phyloP scores from a whole-genome alignment of 2,888 invertebrate genomes.

The Cabera pusaria region DNA sequence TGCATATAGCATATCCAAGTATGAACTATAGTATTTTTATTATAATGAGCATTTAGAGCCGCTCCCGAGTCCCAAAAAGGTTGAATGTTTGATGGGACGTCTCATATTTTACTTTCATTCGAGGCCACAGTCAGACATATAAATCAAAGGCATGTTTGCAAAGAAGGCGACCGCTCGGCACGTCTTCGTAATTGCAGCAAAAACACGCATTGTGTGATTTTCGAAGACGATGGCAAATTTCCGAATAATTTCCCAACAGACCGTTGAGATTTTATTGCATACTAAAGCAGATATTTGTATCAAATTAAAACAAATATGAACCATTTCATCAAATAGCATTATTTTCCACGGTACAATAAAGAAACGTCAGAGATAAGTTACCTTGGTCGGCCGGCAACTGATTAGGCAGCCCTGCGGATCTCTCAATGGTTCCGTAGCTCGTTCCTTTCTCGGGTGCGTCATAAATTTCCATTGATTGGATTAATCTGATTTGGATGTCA shows the following conservation, averaged over 20 bases:
- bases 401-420: conserved; percentile 69
- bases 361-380: conserved; percentile 39
- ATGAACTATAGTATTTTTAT: conserved; percentile 80
- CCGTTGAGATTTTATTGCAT: conserved; percentile 15
- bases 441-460: conserved; percentile 75
- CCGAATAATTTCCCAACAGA: conserved; percentile 55
- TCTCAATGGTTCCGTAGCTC: conserved; percentile 63
- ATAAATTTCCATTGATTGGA: conserved; percentile 84
- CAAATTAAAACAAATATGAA: conserved; percentile 27
- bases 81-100: conserved; percentile 74
- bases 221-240: conserved; percentile 78
- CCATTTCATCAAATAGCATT: conserved; percentile 17
- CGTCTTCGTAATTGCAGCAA: conserved; percentile 78
- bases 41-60: conserved; percentile 74
- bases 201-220: conserved; percentile 75
- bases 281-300: conserved; percentile 17
- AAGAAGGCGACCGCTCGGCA: conserved; percentile 69
- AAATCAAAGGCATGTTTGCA: conserved; percentile 77
- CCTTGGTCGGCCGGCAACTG: conserved; percentile 60
- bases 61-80: conserved; percentile 66
- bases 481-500: conserved; percentile 84
- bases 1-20: conserved; percentile 52
- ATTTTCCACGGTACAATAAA: conserved; percentile 33
- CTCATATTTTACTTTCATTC: conserved; percentile 77
- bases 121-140: conserved; percentile 66